Evolutionary conservation across 2,797 vertebrate genomes (phyloP).

Genomic region (Acanthurus tractus): DNA sequence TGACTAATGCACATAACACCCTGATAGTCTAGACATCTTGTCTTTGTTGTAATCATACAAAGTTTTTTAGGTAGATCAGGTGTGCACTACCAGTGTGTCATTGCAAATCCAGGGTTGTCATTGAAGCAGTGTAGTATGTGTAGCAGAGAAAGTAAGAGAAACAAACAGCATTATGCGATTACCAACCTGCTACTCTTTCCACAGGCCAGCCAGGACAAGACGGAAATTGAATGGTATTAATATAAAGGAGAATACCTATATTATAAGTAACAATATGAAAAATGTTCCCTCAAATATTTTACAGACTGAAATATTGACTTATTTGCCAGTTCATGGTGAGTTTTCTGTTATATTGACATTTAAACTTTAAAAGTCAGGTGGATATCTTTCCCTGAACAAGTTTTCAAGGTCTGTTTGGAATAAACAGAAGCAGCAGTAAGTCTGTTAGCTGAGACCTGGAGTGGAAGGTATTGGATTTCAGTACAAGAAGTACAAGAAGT

Average conservation of each 20-base stretch:
- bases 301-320: neutral
- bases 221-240: neutral
- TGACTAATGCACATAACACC: constrained; percentile 51
- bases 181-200: constrained; percentile 24
- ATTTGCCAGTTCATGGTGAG: neutral
- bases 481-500: no score
- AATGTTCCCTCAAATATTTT: neutral
- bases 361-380: neutral
- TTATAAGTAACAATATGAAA: neutral
- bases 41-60: constrained; percentile 20
- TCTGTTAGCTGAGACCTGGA: neutral
- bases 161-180: constrained; percentile 43
- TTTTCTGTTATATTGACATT: neutral
- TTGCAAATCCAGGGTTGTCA: constrained; percentile 26
- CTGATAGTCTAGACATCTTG: constrained; percentile 54
- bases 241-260: neutral
- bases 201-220: neutral
- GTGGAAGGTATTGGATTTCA: neutral
- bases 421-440: neutral
- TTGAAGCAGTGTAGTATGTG: constrained; percentile 6
- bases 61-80: constrained; percentile 28
- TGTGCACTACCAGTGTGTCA: constrained; percentile 45
- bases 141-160: constrained; percentile 16
- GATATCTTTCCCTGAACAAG: neutral
- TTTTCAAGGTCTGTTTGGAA: neutral